Evolutionary conservation across 2,113 vertebrate genomes (phyloP), one percentile per base, ranked within the genome.

Genomic region (Columba livia): DNA sequence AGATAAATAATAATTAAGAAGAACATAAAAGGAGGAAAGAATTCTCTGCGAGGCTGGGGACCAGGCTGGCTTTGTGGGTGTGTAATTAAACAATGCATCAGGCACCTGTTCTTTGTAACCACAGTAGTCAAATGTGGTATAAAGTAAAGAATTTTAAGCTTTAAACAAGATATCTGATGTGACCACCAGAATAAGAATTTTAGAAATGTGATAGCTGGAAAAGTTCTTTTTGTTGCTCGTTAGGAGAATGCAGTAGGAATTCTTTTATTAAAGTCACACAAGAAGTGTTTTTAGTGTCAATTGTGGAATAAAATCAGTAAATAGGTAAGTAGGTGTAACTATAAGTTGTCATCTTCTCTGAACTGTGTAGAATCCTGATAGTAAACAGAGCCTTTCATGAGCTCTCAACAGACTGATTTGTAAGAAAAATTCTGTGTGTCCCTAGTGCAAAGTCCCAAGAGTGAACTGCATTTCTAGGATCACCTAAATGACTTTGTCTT

Each of bases 1-100:
- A 34, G 83, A 60, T 83, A 92, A 92, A 92, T 65, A 96, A 70
- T 92, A 90, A 88, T 85, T 85, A 85, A 85, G 74, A 65, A 66
- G 51, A 74, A 44, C 73, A 65, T 93, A 78, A 85, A 85, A 81
- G 21, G 34, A 81, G 21, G 61, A 69, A 69, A 51, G 40, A 57
- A 87, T 81, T 85, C 38, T 84, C 31, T 54, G 61, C 57, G 82
- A 60, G 70, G 25, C 25, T 40, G n/a, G 42, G 60, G 75, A 67
- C 60, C 44, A 56, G 0, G 7, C 53, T 88, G 83, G 13, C 44
- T 85, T 54, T 1, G 2, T 47, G 60, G 44, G n/a, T 48, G 42
- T 81, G 42, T 71, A 85, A 57, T 88, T 79, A 85, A 79, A 64
- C 47, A 86, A 28, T n/a, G 34, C 67, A 58, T 88, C 47, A 57